Percentiles rank a stretch among this genome's conserved stretches.
Conservation (phyloP, 1,140 invertebrate species). For the Brachionus manjavacas region DNA sequence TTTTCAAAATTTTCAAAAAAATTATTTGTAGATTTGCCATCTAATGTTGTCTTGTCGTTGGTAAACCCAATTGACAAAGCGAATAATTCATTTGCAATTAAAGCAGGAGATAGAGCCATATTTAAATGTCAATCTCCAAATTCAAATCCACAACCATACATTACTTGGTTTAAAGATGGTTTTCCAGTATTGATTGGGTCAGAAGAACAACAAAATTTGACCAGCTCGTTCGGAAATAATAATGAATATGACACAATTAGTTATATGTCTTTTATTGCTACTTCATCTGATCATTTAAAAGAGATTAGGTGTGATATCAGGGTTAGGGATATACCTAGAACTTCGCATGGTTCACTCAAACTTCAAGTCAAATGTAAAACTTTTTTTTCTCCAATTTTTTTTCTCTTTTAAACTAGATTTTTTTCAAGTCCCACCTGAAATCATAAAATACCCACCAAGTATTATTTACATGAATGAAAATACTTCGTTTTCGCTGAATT, state of each 20-base stretch:
- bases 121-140: slow-evolving; percentile 23
- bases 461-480: slow-evolving; percentile 42
- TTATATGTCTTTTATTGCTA: slow-evolving; percentile 39
- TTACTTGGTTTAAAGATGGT: slow-evolving; percentile 38
- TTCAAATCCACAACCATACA: slow-evolving; percentile 37
- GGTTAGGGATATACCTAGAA: slow-evolving; percentile 23
- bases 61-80: not conserved
- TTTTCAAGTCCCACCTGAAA: slow-evolving; percentile 33
- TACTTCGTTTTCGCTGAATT: slow-evolving; percentile 6
- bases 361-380: slow-evolving; percentile 36
- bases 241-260: slow-evolving; percentile 32
- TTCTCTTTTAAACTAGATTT: not conserved
- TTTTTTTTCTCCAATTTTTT: not conserved
- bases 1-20: not conserved
- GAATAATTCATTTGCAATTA: not conserved
- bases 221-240: not conserved
- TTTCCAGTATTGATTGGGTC: slow-evolving; percentile 9
- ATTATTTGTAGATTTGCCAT: slow-evolving; percentile 30
- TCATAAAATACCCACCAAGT: slow-evolving; percentile 28
- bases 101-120: not conserved
- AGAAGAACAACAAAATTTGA: slow-evolving; percentile 42
- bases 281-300: slow-evolving; percentile 39
- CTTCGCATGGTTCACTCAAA: slow-evolving; percentile 16
- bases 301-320: slow-evolving; percentile 39
- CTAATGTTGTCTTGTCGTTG: slow-evolving; percentile 1